phyloP scores from a whole-genome alignment of 2,888 invertebrate species.

The Carpatolechia fugitivella region DNA sequence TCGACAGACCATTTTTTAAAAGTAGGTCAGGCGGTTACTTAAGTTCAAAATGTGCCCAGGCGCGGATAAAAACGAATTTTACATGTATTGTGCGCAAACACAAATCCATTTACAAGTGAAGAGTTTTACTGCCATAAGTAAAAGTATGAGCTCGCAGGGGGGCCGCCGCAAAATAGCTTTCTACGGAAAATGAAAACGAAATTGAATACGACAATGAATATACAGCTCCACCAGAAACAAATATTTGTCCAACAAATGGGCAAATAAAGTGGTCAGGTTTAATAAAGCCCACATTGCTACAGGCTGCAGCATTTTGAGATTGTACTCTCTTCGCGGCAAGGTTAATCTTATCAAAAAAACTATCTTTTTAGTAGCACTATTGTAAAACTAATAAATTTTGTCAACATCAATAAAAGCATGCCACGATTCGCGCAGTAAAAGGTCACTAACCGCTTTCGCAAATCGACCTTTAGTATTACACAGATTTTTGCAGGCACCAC shows the following conservation, averaged over 20 bases:
- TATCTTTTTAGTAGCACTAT: too few species aligned
- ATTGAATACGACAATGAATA: constrained; percentile 49
- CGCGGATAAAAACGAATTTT: constrained; percentile 1
- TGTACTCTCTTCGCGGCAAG: background rate
- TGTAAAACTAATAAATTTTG: too few species aligned
- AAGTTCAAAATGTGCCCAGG: constrained; percentile 11
- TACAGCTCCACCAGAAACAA: constrained; percentile 36
- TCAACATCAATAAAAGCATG: background rate
- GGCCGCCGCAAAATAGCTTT: constrained; percentile 42
- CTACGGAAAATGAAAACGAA: constrained; percentile 49
- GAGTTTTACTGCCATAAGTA: constrained; percentile 21
- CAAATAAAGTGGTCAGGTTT: constrained; percentile 47
- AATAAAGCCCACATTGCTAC: constrained; percentile 49
- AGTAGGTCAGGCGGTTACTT: constrained; percentile 19
- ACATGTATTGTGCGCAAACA: background rate
- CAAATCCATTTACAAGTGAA: background rate
- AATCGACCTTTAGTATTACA: background rate
- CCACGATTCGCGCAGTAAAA: background rate
- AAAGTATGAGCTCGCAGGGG: constrained; percentile 27
- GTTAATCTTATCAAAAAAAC: too few species aligned
- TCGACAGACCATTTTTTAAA: constrained; percentile 6
- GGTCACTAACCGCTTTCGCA: background rate
- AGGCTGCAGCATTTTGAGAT: constrained; percentile 22
- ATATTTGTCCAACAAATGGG: constrained; percentile 63
- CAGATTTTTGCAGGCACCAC: background rate